Percentiles rank a stretch among this genome's conserved stretches.
Conservation (phyloP, 2,888 invertebrate genomes). For the Megaustenia siamemsis region DNA sequence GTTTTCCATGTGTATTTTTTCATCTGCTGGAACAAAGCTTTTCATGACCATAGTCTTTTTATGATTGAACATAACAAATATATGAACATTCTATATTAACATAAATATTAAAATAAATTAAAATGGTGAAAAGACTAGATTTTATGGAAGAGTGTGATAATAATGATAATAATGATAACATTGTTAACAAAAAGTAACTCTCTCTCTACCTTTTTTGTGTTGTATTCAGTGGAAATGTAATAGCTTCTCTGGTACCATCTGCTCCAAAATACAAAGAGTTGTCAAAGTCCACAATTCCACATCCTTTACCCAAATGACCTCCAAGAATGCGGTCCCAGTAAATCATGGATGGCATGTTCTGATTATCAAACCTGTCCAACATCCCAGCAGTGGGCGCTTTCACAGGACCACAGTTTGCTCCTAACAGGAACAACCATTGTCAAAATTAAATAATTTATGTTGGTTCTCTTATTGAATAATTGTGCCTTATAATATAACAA, state of each 20-base stretch:
- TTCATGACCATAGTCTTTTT: too few relatives aligned
- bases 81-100: too few relatives aligned
- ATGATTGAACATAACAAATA: too few relatives aligned
- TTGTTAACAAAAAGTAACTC: background rate
- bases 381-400: conserved; percentile 70
- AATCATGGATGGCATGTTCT: conserved; percentile 69
- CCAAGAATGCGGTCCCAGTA: conserved; percentile 76
- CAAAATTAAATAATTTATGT: too few relatives aligned
- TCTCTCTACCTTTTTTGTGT: conserved; percentile 58
- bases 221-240: conserved; percentile 77
- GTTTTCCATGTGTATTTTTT: too few relatives aligned
- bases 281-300: conserved; percentile 77
- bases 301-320: conserved; percentile 76
- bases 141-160: too few relatives aligned
- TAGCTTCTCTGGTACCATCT: conserved; percentile 77
- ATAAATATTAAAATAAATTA: too few relatives aligned
- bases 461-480: too few relatives aligned
- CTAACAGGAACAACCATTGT: conserved; percentile 59
- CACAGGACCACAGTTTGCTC: conserved; percentile 64
- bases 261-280: conserved; percentile 78
- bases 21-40: too few relatives aligned
- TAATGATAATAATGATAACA: background rate
- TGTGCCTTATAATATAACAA: too few relatives aligned
- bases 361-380: conserved; percentile 79
- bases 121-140: too few relatives aligned